Evolutionary conservation across 2,888 invertebrate genomes (phyloP), one percentile per base, ranked within the genome.

Genomic region (Craniophora ligustri): DNA sequence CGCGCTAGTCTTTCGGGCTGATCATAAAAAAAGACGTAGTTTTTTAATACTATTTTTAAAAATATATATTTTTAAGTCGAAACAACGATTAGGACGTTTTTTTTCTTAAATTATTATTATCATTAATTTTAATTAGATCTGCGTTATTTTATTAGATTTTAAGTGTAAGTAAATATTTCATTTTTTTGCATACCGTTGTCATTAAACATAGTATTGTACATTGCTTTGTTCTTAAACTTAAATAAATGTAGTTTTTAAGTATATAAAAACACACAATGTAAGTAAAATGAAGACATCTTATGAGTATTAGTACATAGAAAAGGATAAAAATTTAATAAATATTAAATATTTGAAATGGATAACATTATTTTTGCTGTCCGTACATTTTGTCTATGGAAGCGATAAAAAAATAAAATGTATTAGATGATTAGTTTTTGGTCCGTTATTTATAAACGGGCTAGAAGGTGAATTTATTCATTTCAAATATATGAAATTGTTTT

Each of bases 1-100:
- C 42, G 30, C 49, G 41, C 71, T 71, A 71, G 71, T 71, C 68
- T 57, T 60, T 62, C 62, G 55, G 71, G 71, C 59, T 71, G 71
- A 71, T 53, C 51, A 48, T 67, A 60, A 71, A 26, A n/a, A 64
- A 71, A 71, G 68, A 71, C 71, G 66, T 71, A 71, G 66, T 18
- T 50, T 45, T 67, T n/a, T n/a, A n/a, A n/a, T n/a, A 67, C 41
- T 19, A 16, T 21, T 32, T 44, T 42, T 26, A n/a, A n/a, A n/a
- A n/a, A n/a, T 53, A 46, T 40, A 16, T 65, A 62, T 48, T 54
- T 46, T 50, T 71, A 71, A 63, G 71, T 57, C 49, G 41, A 15
- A 65, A 49, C 71, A 71, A 71, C 71, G 71, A 71, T 68, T 56
- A 62, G 45, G 23, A 47, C 46, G 42, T 59, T 35, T 61, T 61